Percentiles rank a stretch among this genome's conserved stretches.
Conservation (phyloP, 2,797 vertebrate genomes). For the Parambassis ranga region DNA sequence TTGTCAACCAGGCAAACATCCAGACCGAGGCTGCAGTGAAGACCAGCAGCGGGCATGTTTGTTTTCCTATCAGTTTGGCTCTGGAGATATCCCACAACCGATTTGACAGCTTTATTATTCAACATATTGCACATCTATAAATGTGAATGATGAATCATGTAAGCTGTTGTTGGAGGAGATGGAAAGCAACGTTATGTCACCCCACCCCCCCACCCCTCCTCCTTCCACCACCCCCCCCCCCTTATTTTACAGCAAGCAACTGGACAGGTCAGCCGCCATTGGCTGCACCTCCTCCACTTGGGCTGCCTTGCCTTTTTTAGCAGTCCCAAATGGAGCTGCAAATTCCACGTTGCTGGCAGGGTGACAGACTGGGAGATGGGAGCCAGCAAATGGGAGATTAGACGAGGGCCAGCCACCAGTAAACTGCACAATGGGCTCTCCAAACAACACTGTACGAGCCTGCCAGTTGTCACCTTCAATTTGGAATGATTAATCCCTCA, state of each 20-base stretch:
- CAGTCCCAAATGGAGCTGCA: slow-evolving; percentile 87
- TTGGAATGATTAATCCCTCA: slow-evolving; percentile 48
- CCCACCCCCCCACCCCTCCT: background rate
- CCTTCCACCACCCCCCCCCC: slow-evolving; percentile 11
- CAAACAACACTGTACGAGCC: slow-evolving; percentile 37
- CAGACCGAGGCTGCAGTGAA: background rate
- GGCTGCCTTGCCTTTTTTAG: slow-evolving; percentile 97
- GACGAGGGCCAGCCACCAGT: slow-evolving; percentile 68
- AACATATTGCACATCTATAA: background rate
- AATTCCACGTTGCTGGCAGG: slow-evolving; percentile 89
- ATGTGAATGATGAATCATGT: slow-evolving; percentile 2
- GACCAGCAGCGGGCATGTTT: slow-evolving; percentile 8
- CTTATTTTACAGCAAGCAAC: slow-evolving; percentile 79
- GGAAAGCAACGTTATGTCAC: slow-evolving; percentile 57
- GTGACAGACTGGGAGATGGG: slow-evolving; percentile 86
- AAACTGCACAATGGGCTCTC: slow-evolving; percentile 61
- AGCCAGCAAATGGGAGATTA: slow-evolving; percentile 89
- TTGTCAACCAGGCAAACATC: slow-evolving; percentile 8
- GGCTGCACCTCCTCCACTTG: slow-evolving; percentile 88
- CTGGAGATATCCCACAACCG: background rate
- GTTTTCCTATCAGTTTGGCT: background rate
- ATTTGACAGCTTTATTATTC: slow-evolving; percentile 3
- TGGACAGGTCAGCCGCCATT: slow-evolving; percentile 82
- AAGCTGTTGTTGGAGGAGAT: slow-evolving; percentile 20
- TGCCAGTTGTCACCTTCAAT: slow-evolving; percentile 71